phyloP scores from a whole-genome alignment of 2,113 vertebrate genomes.

The Himantopus leucocephalus region DNA sequence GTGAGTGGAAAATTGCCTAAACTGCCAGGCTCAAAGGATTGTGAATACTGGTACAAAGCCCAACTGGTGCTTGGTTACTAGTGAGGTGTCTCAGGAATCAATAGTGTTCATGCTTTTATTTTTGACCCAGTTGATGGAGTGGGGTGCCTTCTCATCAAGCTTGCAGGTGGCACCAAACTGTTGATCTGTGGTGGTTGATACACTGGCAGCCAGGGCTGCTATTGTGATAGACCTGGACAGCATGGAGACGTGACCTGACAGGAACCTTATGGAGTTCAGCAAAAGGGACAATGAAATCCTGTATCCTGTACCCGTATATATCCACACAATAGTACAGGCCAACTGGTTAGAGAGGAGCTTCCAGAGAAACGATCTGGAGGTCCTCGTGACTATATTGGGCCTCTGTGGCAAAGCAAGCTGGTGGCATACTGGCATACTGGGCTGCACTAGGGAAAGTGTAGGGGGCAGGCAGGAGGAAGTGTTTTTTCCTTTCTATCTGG shows the following conservation, averaged over 20 bases:
- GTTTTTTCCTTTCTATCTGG: not conserved
- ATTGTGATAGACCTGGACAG: not conserved
- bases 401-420: not conserved
- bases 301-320: not conserved
- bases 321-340: not conserved
- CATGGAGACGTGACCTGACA: not conserved
- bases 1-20: not conserved
- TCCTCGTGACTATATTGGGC: not conserved
- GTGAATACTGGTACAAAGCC: not conserved
- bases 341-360: not conserved
- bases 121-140: not conserved
- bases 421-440: not conserved
- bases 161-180: not conserved
- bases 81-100: not conserved
- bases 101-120: not conserved
- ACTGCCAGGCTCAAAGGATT: not conserved
- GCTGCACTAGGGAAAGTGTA: not conserved
- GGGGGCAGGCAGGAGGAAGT: not conserved
- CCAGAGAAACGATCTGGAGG: not conserved
- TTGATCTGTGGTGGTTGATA: not conserved
- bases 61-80: not conserved
- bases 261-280: not conserved
- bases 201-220: not conserved
- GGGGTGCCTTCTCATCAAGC: not conserved
- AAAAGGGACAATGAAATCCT: not conserved